phyloP scores from a whole-genome alignment of 1,140 invertebrate species.

The Lepidurus packardi region DNA sequence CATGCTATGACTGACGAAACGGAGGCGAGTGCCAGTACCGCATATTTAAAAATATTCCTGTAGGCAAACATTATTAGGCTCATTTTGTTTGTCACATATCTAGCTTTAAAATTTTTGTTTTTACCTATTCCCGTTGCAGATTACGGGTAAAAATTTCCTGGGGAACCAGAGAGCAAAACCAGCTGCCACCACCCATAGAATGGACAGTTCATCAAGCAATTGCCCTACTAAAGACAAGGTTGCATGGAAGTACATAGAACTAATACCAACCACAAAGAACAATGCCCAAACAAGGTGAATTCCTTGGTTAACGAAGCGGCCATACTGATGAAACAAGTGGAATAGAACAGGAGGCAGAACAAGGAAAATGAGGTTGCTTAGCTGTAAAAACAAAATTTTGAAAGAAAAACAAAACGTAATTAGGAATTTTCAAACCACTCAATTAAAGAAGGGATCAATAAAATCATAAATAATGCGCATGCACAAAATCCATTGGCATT shows the following conservation, averaged over 20 bases:
- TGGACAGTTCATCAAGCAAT: conserved; percentile 69
- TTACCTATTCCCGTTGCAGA: conserved; percentile 59
- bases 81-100: too few relatives aligned
- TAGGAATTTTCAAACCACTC: not conserved
- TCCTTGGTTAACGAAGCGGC: conserved; percentile 62
- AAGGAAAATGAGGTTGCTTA: conserved; percentile 73
- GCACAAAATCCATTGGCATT: not conserved
- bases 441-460: not conserved
- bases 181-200: conserved; percentile 72
- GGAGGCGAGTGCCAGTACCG: conserved; percentile 51
- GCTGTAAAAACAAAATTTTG: conserved; percentile 47
- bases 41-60: conserved; percentile 38
- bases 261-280: conserved; percentile 67
- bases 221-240: conserved; percentile 72
- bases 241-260: conserved; percentile 76
- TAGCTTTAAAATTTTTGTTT: too few relatives aligned
- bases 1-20: conserved; percentile 60
- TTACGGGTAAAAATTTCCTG: conserved; percentile 59
- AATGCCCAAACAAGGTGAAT: conserved; percentile 71
- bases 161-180: conserved; percentile 67
- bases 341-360: conserved; percentile 68
- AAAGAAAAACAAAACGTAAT: conserved; percentile 16
- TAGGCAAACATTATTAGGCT: not conserved
- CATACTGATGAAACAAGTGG: conserved; percentile 67
- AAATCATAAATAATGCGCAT: not conserved